phyloP scores from a whole-genome alignment of 2,797 vertebrate genomes.

The Spinibarbus caldwelli region DNA sequence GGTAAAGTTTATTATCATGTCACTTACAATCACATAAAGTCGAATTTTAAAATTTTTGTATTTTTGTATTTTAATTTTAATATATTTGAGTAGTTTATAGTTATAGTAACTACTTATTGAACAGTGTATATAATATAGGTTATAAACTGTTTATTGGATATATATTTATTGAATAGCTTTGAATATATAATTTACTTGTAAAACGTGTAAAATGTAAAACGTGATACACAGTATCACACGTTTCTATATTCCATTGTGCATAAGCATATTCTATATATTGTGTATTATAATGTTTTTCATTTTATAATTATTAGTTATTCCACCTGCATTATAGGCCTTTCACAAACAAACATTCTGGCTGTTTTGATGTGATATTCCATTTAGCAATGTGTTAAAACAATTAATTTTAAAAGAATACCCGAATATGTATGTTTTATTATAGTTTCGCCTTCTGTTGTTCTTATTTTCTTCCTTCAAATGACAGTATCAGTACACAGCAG shows the following conservation, averaged over 20 bases:
- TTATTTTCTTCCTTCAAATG: neutral
- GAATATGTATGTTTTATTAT: neutral
- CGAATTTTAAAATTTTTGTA: too few species aligned
- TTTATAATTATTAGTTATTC: neutral
- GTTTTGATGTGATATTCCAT: neutral
- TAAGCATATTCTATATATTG: neutral
- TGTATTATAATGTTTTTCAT: neutral
- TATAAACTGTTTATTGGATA: neutral
- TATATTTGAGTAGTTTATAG: too few species aligned
- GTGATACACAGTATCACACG: too few species aligned
- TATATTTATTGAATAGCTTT: neutral
- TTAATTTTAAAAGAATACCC: neutral
- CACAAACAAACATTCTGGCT: too few species aligned
- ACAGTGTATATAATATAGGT: neutral
- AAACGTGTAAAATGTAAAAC: too few species aligned
- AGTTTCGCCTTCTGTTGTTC: neutral
- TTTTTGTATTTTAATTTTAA: too few species aligned
- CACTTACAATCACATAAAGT: too few species aligned
- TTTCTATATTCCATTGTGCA: neutral
- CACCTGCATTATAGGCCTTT: too few species aligned
- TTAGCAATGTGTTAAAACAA: neutral
- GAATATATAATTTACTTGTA: too few species aligned
- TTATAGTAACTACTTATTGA: neutral
- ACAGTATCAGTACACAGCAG: neutral
- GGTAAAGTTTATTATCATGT: conserved; percentile 1